A percentile compares a stretch with the other conserved stretches of the same genome.
Evolutionary conservation across 2,797 vertebrate genomes (phyloP).

Genomic region (Sebastiscus tertius): DNA sequence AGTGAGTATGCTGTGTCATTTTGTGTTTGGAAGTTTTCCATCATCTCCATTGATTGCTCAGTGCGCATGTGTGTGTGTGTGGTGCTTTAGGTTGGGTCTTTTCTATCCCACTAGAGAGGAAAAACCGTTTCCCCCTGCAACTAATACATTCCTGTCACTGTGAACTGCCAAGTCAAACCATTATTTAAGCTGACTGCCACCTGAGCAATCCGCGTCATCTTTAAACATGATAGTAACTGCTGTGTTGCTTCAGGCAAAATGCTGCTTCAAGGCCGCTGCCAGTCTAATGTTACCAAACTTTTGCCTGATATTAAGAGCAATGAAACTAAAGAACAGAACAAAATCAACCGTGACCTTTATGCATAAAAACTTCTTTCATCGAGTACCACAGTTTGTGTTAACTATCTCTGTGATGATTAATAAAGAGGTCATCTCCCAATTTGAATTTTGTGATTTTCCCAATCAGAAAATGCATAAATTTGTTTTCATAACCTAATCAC

Average conservation of each 20-base stretch:
- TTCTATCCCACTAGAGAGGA: constrained; percentile 48
- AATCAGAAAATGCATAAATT: constrained; percentile 81
- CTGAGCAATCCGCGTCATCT: constrained; percentile 69
- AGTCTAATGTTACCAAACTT: constrained; percentile 34
- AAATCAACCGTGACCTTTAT: constrained; percentile 59
- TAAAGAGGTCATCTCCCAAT: constrained; percentile 49
- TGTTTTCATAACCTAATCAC: constrained; percentile 77
- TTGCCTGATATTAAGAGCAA: constrained; percentile 4
- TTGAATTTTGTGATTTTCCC: constrained; percentile 68
- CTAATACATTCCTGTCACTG: constrained; percentile 64
- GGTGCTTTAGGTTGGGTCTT: constrained; percentile 39
- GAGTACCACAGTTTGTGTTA: constrained; percentile 27
- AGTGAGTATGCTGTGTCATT: constrained; percentile 57
- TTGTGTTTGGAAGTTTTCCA: constrained; percentile 65
- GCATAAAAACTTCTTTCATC: background rate
- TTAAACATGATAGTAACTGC: constrained; percentile 65
- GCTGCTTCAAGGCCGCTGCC: constrained; percentile 33
- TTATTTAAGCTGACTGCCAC: constrained; percentile 69
- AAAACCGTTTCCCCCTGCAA: constrained; percentile 46
- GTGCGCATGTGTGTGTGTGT: constrained; percentile 1
- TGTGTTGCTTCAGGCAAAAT: constrained; percentile 51
- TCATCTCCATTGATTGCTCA: constrained; percentile 62
- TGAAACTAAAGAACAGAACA: constrained; percentile 25
- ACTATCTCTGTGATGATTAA: constrained; percentile 52
- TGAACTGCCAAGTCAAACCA: constrained; percentile 60